Base-by-base conservation (phyloP, 2,113 vertebrate genomes). In the Pelodiscus sinensis region DNA sequence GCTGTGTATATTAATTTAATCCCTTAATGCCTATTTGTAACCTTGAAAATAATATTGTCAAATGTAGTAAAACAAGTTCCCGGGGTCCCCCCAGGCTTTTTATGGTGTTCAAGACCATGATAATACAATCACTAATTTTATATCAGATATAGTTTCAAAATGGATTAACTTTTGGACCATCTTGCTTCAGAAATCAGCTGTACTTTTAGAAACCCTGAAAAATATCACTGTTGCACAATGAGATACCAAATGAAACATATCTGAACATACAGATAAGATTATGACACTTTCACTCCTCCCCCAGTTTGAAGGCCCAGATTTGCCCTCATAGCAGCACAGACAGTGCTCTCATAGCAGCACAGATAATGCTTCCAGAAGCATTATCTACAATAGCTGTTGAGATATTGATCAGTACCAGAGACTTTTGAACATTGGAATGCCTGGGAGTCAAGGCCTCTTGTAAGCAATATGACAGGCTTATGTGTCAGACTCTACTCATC, bases 371-470 rank as follows among this genome's bases (percentile, higher is more conserved):
- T 44, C 71, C 55, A 55, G n/a, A 27, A 25, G 3, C 80, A 57
- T 15, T 58, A 44, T 29, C 65, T 18, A 92, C 84, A 55, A 35
- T 7, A 50, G 21, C 31, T 57, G 21, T 5, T 85, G 24, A 50
- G 35, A 44, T 75, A 80, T 29, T 57, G 14, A 93, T n/a, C 60
- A 71, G 62, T 79, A 87, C 51, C 71, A 31, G 80, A 90, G 84
- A 93, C 94, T 95, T 94, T 60, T 92, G 91, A 82, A 97, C 93
- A 90, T 44, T 93, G 90, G 92, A 96, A 91, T 79, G 52, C 3
- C 71, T 93, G 73, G 38, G 91, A 91, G 87, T 56, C 93, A 94
- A 92, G 84, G 94, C 25, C 80, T 91, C 52, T 54, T 82, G n/a
- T 22, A 78, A 92, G 62, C 27, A 90, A 57, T 89, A 77, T 87